Percentiles rank a stretch among this genome's conserved stretches.
phyloP scores from a whole-genome alignment of 1,140 invertebrate genomes.

The Hyles vespertilio region DNA sequence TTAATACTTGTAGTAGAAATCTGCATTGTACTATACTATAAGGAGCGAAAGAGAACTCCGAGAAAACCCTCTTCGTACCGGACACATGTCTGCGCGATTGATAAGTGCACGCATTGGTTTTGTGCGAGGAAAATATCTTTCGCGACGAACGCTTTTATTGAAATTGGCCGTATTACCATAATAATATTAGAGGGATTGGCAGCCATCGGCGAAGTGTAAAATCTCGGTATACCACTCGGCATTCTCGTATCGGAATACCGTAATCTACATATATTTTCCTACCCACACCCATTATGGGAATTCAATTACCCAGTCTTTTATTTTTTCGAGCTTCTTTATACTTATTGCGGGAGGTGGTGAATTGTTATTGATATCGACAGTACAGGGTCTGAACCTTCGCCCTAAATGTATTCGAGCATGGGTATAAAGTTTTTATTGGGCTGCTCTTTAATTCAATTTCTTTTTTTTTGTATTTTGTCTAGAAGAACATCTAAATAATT shows the following conservation, averaged over 20 bases:
- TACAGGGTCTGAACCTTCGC: slow-evolving; percentile 17
- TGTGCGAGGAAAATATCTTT: slow-evolving; percentile 56
- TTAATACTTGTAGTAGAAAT: too few relatives aligned
- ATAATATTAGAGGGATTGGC: slow-evolving; percentile 71
- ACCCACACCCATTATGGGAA: slow-evolving; percentile 47
- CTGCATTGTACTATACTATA: too few relatives aligned
- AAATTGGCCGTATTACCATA: slow-evolving; percentile 70
- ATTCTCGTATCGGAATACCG: slow-evolving; percentile 52
- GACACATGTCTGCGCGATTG: slow-evolving; percentile 62
- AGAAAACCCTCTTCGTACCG: slow-evolving; percentile 46
- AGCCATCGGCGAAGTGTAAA: slow-evolving; percentile 64
- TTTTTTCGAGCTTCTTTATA: slow-evolving; percentile 45
- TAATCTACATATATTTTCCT: slow-evolving; percentile 62
- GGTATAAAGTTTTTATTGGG: slow-evolving; percentile 24
- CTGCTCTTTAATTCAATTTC: slow-evolving; percentile 19
- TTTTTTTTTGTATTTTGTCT: slow-evolving; percentile 10
- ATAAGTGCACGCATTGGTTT: slow-evolving; percentile 33
- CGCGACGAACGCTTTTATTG: slow-evolving; percentile 64
- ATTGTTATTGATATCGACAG: slow-evolving; percentile 30
- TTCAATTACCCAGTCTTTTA: slow-evolving; percentile 66
- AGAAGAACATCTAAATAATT: too few relatives aligned
- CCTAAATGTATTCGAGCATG: slow-evolving; percentile 15
- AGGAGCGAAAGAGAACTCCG: too few relatives aligned
- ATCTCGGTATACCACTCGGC: slow-evolving; percentile 56
- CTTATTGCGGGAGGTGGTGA: slow-evolving; percentile 16